Conservation (phyloP, 2,888 invertebrate genomes). For the Parelbella ahira region DNA sequence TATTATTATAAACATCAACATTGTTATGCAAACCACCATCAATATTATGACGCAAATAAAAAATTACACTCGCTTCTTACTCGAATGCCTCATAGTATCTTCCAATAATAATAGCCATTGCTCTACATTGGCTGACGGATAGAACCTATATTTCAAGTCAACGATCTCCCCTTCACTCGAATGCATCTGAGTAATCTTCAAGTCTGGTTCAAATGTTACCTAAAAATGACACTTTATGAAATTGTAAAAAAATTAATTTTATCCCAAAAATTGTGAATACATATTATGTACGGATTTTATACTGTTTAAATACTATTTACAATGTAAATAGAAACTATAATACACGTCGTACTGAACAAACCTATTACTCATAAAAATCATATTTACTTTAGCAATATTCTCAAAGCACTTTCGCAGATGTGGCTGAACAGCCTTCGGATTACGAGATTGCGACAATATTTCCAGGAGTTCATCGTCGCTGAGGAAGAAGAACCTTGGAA, state of each 20-base stretch:
- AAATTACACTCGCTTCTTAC: constrained; percentile 39
- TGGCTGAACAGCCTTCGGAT: constrained; percentile 89
- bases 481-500: constrained; percentile 89
- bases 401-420: constrained; percentile 92
- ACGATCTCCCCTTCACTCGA: constrained; percentile 89
- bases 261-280: no score
- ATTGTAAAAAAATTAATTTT: no score
- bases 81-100: constrained; percentile 84
- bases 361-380: no score
- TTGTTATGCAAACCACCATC: no score
- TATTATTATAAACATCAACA: no score
- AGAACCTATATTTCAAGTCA: constrained; percentile 82
- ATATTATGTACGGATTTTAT: no score
- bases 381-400: constrained; percentile 84
- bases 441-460: constrained; percentile 88
- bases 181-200: constrained; percentile 86
- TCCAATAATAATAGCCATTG: constrained; percentile 87
- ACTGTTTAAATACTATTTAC: no score
- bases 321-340: no score
- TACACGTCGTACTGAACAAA: no score
- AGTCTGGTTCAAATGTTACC: constrained; percentile 85
- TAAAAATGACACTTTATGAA: no score
- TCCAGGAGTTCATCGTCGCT: constrained; percentile 91
- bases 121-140: constrained; percentile 87
- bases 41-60: neutral